Base-by-base conservation (phyloP, 2,888 invertebrate genomes). In the Pyrrhosoma nymphula region DNA sequence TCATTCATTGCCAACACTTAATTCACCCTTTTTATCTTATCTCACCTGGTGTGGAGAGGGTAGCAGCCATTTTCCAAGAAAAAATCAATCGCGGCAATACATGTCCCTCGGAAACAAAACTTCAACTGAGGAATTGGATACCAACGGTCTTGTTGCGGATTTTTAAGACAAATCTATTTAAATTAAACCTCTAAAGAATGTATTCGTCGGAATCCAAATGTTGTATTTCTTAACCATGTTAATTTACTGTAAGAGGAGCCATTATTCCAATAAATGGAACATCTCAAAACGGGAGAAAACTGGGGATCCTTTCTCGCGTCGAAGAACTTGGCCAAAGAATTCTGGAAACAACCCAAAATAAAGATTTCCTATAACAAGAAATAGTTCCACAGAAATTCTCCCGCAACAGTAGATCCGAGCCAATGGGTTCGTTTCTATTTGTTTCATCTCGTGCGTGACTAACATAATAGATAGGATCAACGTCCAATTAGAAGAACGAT, bases 1-100 rank as follows among this genome's bases (percentile, higher is more conserved):
- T 69, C 82, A 93, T 69, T 93, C 93, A 75, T 75, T 69, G n/a
- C 10, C 26, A 1, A 26, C 47, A 56, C 26, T 47, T 69, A 47
- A 69, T 47, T 35, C 93, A 6, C 16, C 47, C 63, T 93, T 69
- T 93, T 69, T 69, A 69, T 69, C 69, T 47, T 55, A 69, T n/a
- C 69, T 93, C 93, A 47, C 69, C 75, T 6, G 55, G 47, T 26
- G 69, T 47, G 2, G 55, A 47, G 39, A 93, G 69, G 69, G 75
- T n/a, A 47, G 69, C 47, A 30, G n/a, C 69, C 69, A 63, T 93
- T 63, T 47, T 55, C 39, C 63, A 69, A 93, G 47, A 47, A 63
- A 63, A 93, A 75, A 93, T 93, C 93, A 75, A 93, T 93, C 55
- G 93, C 12, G 93, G 39, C 1, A 47, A 60, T 60, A 47, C 69